Conservation (phyloP, 2,888 invertebrate genomes). For the Sacculina carcini region DNA sequence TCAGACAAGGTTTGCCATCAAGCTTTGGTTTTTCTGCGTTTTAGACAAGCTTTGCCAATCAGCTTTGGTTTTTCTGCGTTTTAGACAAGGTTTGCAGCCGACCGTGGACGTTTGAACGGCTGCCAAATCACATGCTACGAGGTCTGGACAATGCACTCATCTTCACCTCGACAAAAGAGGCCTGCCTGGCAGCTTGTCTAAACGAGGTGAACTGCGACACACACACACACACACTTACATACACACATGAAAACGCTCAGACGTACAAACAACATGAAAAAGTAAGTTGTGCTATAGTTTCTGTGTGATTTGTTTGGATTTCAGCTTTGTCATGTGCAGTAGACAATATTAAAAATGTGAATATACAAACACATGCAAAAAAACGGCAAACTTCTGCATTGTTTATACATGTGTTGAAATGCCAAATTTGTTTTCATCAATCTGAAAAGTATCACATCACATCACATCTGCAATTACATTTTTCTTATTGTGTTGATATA, state of each 20-base stretch:
- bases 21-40: too few species aligned
- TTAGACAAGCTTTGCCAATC: slow-evolving; percentile 66
- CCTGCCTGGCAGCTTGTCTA: slow-evolving; percentile 68
- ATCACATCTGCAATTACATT: too few species aligned
- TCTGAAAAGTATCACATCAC: too few species aligned
- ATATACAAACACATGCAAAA: not conserved
- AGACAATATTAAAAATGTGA: not conserved
- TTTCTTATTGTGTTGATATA: too few species aligned
- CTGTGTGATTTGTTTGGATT: too few species aligned
- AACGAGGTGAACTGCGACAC: slow-evolving; percentile 39
- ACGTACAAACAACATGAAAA: not conserved
- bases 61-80: too few species aligned
- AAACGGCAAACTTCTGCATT: too few species aligned
- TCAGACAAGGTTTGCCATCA: too few species aligned
- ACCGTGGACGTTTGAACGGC: slow-evolving; percentile 78
- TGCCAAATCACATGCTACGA: slow-evolving; percentile 70
- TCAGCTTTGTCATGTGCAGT: too few species aligned
- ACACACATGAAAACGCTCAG: not conserved
- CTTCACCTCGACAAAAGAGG: slow-evolving; percentile 79
- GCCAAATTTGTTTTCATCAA: too few species aligned
- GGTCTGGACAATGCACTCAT: slow-evolving; percentile 73
- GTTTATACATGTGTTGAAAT: too few species aligned
- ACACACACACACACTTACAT: not conserved
- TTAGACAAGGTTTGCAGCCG: slow-evolving; percentile 64
- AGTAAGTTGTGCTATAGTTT: too few species aligned